A percentile compares a stretch with the other conserved stretches of the same genome.
phyloP scores from a whole-genome alignment of 1,140 invertebrate species.

The Anthonomus grandis region DNA sequence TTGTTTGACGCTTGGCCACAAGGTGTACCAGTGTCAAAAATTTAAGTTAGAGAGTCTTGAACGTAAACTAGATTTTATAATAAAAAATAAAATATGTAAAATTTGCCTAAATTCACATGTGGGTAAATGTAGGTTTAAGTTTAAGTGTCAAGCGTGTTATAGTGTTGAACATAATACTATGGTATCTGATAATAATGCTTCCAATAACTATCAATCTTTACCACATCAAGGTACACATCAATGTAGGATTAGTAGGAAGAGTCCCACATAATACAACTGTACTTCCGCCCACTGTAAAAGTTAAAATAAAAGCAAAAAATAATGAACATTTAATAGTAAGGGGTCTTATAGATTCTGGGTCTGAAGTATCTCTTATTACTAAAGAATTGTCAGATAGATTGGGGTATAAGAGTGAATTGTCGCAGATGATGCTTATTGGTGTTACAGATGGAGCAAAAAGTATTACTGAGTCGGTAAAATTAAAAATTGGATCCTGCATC shows the following conservation, averaged over 20 bases:
- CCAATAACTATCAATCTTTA: no score
- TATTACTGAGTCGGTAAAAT: not conserved
- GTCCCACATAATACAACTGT: no score
- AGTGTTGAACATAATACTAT: no score
- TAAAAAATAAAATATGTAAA: not conserved
- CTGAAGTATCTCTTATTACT: slow-evolving; percentile 3
- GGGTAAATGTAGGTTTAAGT: no score
- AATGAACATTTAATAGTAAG: not conserved
- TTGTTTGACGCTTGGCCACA: not conserved
- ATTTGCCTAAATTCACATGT: not conserved
- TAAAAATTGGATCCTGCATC: no score
- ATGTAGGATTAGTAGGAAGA: no score
- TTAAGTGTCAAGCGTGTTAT: not conserved
- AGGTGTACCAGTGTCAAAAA: not conserved
- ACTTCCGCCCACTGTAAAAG: not conserved
- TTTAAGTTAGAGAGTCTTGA: not conserved
- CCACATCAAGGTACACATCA: no score
- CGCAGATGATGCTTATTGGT: not conserved
- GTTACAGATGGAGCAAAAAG: not conserved
- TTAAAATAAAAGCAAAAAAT: not conserved
- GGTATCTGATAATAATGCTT: no score
- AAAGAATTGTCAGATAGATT: not conserved
- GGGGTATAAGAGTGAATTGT: not conserved
- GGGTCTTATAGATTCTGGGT: not conserved
- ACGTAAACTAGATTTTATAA: not conserved